Percentiles rank a stretch among this genome's conserved stretches.
Conservation (phyloP, 1,140 invertebrate species). For the Callitettix versicolor region DNA sequence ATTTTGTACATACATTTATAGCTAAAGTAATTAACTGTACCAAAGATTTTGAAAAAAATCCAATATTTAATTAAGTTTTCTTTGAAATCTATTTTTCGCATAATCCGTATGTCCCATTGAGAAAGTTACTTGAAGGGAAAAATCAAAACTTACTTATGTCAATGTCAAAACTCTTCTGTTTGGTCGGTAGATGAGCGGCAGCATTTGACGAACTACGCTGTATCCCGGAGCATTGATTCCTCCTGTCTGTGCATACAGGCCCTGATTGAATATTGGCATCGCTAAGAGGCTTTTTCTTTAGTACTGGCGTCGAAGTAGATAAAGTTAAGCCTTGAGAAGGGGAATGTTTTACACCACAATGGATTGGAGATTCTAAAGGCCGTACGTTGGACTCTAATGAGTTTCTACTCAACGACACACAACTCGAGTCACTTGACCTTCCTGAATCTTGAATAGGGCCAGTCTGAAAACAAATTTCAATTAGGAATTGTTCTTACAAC, state of each 20-base stretch:
- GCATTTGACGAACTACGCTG: slow-evolving; percentile 24
- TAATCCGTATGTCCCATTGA: too few species aligned
- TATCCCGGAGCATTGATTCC: not conserved
- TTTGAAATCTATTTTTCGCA: too few species aligned
- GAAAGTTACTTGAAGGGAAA: too few species aligned
- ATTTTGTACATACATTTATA: too few species aligned
- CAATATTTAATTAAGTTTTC: too few species aligned
- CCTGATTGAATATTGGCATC: slow-evolving; percentile 30
- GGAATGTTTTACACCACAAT: slow-evolving; percentile 22
- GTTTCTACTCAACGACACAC: slow-evolving; percentile 45
- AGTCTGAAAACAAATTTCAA: slow-evolving; percentile 2
- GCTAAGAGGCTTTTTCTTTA: slow-evolving; percentile 41
- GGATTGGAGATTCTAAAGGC: slow-evolving; percentile 36
- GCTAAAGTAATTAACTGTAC: too few species aligned
- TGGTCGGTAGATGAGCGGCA: slow-evolving; percentile 20
- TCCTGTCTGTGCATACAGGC: not conserved
- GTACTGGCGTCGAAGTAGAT: slow-evolving; percentile 41
- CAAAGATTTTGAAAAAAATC: too few species aligned
- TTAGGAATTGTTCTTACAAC: not conserved
- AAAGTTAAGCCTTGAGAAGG: slow-evolving; percentile 23
- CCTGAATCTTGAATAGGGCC: slow-evolving; percentile 1
- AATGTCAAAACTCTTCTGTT: slow-evolving; percentile 29
- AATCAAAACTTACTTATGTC: slow-evolving; percentile 30
- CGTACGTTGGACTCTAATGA: slow-evolving; percentile 37
- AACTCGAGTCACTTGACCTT: slow-evolving; percentile 41